A percentile compares a stretch with the other conserved stretches of the same genome.
Conservation (phyloP, 1,140 invertebrate genomes). For the Zaprionus lachaisei region DNA sequence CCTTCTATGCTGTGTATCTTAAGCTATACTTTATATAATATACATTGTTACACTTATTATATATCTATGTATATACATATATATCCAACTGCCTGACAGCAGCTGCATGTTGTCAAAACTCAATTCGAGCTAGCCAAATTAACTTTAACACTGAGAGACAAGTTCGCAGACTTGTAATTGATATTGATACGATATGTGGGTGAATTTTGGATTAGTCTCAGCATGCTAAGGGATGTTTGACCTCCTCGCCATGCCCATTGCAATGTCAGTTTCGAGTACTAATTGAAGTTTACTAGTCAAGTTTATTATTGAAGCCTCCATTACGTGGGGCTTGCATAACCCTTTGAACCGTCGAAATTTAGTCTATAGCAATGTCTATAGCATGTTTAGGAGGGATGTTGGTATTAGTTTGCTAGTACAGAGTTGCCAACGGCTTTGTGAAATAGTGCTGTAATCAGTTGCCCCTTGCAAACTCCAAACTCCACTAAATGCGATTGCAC, state of each 20-base stretch:
- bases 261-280: background rate
- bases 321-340: background rate
- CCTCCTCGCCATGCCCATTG: too few relatives aligned
- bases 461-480: constrained; percentile 27
- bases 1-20: background rate
- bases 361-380: background rate
- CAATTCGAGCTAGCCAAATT: constrained; percentile 1
- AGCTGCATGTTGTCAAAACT: background rate
- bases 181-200: constrained; percentile 5
- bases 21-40: too few relatives aligned
- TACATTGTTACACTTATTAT: background rate
- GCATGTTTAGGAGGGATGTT: background rate
- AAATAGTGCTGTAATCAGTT: constrained; percentile 43
- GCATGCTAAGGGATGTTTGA: background rate
- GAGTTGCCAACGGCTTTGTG: background rate
- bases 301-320: background rate
- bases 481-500: constrained; percentile 24
- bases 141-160: constrained; percentile 22
- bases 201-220: background rate
- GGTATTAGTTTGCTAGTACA: background rate
- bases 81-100: background rate
- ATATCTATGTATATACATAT: background rate
- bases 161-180: constrained; percentile 15
- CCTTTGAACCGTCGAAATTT: background rate
- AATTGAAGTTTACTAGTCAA: background rate